A percentile compares a stretch with the other conserved stretches of the same genome.
Evolutionary conservation across 2,797 vertebrate genomes (phyloP).

Genomic region (Champsocephalus gunnari): DNA sequence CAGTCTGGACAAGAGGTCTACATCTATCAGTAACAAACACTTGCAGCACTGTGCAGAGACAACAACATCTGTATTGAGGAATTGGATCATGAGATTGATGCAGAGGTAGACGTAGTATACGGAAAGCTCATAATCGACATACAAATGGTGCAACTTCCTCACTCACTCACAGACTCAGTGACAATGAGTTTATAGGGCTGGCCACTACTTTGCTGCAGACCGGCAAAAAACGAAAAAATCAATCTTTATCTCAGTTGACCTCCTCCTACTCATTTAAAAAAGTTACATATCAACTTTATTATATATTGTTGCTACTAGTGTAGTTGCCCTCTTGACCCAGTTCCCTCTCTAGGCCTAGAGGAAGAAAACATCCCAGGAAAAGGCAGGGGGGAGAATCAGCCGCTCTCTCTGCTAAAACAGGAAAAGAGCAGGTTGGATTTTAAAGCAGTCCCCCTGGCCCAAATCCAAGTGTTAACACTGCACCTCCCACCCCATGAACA

Average conservation of each 20-base stretch:
- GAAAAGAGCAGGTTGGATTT: constrained; percentile 66
- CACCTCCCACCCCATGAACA: constrained; percentile 40
- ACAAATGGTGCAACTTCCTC: too few species aligned
- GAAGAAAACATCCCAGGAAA: constrained; percentile 57
- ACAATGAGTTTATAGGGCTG: too few species aligned
- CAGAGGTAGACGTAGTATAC: too few species aligned
- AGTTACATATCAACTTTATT: constrained; percentile 39
- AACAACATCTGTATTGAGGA: too few species aligned
- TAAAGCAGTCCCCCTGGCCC: constrained; percentile 57
- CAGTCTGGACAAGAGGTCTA: constrained; percentile 3
- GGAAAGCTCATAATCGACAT: too few species aligned
- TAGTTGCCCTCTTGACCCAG: constrained; percentile 21
- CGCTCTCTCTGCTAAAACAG: constrained; percentile 58
- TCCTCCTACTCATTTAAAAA: constrained; percentile 61
- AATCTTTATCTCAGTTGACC: constrained; percentile 49
- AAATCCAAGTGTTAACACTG: constrained; percentile 56
- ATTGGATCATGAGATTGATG: too few species aligned
- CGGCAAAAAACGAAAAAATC: constrained; percentile 28
- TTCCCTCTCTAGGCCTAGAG: constrained; percentile 48
- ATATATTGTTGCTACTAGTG: constrained; percentile 48
- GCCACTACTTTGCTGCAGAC: too few species aligned
- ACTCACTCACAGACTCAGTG: too few species aligned
- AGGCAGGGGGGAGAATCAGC: constrained; percentile 49
- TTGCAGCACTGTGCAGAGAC: too few species aligned
- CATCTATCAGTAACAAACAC: too few species aligned